Evolutionary conservation across 2,113 vertebrate species (phyloP).

Genomic region (Boulengeromyrus knoepffleri): DNA sequence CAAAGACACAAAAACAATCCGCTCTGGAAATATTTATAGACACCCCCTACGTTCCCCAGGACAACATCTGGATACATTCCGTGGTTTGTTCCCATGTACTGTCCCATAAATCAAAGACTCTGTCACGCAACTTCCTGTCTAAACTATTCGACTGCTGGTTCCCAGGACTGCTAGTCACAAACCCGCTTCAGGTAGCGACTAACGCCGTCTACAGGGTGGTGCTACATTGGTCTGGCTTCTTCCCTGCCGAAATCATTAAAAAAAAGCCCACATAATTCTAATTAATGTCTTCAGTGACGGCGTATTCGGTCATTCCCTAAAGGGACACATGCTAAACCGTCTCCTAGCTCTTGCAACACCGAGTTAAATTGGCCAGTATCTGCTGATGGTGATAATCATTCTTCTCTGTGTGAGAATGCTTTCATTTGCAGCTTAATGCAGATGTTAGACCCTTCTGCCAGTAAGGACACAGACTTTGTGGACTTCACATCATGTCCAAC

Average conservation of each 20-base stretch:
- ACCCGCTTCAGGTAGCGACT: not conserved
- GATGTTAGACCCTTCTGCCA: not conserved
- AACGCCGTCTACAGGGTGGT: not conserved
- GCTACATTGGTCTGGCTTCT: not conserved
- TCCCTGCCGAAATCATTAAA: not conserved
- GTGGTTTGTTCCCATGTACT: slow-evolving; percentile 33
- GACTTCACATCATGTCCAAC: not conserved
- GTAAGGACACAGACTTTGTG: not conserved
- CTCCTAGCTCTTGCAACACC: not conserved
- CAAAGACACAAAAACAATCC: not conserved
- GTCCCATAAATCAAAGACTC: slow-evolving; percentile 41
- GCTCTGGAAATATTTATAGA: slow-evolving; percentile 5
- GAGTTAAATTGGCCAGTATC: not conserved
- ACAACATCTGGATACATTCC: not conserved
- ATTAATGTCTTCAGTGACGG: not conserved
- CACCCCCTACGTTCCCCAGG: not conserved
- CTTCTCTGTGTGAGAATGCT: not conserved
- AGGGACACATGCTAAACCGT: not conserved
- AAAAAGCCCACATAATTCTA: not conserved
- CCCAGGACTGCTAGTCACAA: slow-evolving; percentile 33
- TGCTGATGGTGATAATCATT: not conserved
- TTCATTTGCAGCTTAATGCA: not conserved
- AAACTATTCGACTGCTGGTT: slow-evolving; percentile 34
- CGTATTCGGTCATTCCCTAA: not conserved
- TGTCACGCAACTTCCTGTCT: slow-evolving; percentile 46